Conservation (phyloP, 1,140 invertebrate species). For the Aphis gossypii region DNA sequence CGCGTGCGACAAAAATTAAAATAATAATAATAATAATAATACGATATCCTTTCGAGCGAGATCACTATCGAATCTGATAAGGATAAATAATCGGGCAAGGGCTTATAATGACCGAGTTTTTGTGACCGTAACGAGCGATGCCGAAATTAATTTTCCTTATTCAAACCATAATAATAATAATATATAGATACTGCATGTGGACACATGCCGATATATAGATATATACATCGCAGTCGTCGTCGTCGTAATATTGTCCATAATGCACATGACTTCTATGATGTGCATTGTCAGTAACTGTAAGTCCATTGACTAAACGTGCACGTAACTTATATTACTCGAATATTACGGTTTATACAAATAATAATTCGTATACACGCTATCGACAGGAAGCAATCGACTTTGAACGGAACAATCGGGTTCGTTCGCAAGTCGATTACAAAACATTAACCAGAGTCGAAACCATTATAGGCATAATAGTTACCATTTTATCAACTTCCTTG, state of each 20-base stretch:
- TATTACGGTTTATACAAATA: not conserved
- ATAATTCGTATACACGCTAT: not conserved
- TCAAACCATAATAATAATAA: not conserved
- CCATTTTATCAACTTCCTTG: not conserved
- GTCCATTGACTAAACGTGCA: not conserved
- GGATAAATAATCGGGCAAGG: constrained; percentile 16
- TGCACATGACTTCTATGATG: not conserved
- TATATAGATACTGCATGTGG: not conserved
- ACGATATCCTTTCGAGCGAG: not conserved
- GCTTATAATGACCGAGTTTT: constrained; percentile 33
- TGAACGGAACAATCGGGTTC: not conserved
- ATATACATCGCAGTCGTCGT: not conserved
- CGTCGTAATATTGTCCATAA: not conserved
- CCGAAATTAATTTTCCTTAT: not conserved
- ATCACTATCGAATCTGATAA: constrained; percentile 5
- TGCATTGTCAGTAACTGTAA: not conserved
- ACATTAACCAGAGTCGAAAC: not conserved
- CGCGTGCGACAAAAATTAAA: constrained; percentile 8
- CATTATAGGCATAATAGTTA: not conserved
- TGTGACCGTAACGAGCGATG: not conserved
- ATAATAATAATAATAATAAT: constrained; percentile 4
- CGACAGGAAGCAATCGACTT: not conserved
- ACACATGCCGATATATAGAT: not conserved
- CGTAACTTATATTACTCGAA: not conserved
- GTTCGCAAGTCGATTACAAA: not conserved